Evolutionary conservation across 2,797 vertebrate species (phyloP), one percentile per base, ranked within the genome.

Genomic region (Molossus molossus): DNA sequence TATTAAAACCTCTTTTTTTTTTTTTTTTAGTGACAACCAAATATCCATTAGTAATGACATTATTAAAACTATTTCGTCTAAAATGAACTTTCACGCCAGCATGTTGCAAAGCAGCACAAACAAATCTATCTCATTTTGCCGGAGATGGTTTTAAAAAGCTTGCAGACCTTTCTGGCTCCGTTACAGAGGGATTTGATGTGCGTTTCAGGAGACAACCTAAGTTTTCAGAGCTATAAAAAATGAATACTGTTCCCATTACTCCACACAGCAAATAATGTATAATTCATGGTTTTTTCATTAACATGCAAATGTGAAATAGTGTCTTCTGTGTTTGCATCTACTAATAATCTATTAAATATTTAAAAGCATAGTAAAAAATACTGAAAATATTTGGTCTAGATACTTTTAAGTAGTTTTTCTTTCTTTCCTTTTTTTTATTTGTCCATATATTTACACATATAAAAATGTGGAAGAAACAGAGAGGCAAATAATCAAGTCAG

Each of bases 321-420:
- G 97, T 97, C 97, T 97, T 97, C 97, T 97, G 97, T 98, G 98
- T 98, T 98, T 98, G 92, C 97, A 97, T 97, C 97, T 97, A 94
- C 97, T 98, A 98, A 98, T 98, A 98, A 98, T 98, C 98, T 98
- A 98, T 98, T 98, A 98, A 98, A 96, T 96, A 96, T 97, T 98
- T 98, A 98, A 97, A 97, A 97, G 90, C 91, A 95, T 97, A 98
- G 97, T 97, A 97, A 98, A 98, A 96, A 96, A 97, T 98, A 97
- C 97, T 96, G 97, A 98, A 98, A 98, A 97, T 97, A 97, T 98
- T 98, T 98, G 94, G 72, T 96, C 94, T 96, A 65, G 91, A 77
- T 91, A 98, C 97, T 97, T 97, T 98, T 97, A 97, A 96, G 96
- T 12, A 5, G 89, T 93, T 45, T 93, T 97, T 88, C 55, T 97